Evolutionary conservation across 2,888 invertebrate genomes (phyloP).

Genomic region (Calameuta idolon): DNA sequence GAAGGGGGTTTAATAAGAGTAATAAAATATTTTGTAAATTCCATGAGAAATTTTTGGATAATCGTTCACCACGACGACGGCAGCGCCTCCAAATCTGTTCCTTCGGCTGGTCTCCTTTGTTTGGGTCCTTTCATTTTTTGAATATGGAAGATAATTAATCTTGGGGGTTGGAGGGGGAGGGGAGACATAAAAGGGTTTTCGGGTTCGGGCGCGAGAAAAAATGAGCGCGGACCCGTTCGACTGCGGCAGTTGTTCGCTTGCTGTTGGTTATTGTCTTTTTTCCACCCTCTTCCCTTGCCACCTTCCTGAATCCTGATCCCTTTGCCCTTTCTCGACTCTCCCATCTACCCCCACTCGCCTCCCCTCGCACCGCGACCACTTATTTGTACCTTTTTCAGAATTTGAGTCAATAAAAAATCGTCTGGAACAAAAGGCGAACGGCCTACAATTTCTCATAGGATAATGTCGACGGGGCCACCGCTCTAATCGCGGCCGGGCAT

Average conservation of each 20-base stretch:
- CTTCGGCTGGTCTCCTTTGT: conserved; percentile 38
- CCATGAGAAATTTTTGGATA: not conserved
- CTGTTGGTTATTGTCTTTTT: conserved; percentile 33
- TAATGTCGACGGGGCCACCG: conserved; percentile 41
- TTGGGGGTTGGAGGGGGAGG: conserved; percentile 38
- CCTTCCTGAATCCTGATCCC: conserved; percentile 17
- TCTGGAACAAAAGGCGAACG: conserved; percentile 54
- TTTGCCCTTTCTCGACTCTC: conserved; percentile 26
- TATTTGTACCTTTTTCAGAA: conserved; percentile 46
- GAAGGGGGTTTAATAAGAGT: not conserved
- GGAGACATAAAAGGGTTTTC: conserved; percentile 64
- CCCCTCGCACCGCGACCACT: conserved; percentile 24
- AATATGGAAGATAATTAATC: conserved; percentile 66
- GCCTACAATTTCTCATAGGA: conserved; percentile 60
- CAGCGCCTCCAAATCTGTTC: not conserved
- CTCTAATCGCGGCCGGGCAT: conserved; percentile 53
- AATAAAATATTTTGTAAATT: not conserved
- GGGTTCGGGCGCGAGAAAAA: conserved; percentile 64
- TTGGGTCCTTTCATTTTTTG: conserved; percentile 61
- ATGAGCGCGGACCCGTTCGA: conserved; percentile 53
- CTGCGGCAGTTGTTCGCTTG: conserved; percentile 45
- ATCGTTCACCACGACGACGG: not conserved
- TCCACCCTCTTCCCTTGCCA: conserved; percentile 35
- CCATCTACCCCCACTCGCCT: conserved; percentile 26
- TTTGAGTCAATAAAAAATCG: conserved; percentile 60